Percentiles rank a stretch among this genome's conserved stretches.
Evolutionary conservation across 2,888 invertebrate species (phyloP).

Genomic region (Antheraea assamensis): DNA sequence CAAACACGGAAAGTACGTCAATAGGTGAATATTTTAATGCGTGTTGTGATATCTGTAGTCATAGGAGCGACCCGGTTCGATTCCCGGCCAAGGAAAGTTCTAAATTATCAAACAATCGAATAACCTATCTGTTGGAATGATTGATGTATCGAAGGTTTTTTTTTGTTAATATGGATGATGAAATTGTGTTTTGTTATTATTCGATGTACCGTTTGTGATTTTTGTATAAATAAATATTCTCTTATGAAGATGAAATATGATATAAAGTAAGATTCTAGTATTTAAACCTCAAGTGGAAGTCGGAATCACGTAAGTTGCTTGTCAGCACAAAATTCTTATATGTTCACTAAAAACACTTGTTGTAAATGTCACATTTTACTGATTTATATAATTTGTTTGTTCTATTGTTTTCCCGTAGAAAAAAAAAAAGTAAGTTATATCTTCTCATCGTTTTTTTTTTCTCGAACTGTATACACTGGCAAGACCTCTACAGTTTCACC

Average conservation of each 20-base stretch:
- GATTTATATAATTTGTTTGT: too few species aligned
- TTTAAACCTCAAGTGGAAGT: background rate
- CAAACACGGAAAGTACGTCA: background rate
- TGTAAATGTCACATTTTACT: too few species aligned
- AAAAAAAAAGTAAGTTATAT: too few species aligned
- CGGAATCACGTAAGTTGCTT: too few species aligned
- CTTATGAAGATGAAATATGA: background rate
- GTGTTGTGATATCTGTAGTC: slow-evolving; percentile 55
- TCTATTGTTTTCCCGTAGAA: too few species aligned
- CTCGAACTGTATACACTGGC: too few species aligned
- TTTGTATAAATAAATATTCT: background rate
- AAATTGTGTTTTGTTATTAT: background rate
- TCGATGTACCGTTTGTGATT: background rate
- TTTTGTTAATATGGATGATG: background rate
- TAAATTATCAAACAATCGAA: background rate
- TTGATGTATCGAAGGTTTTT: background rate
- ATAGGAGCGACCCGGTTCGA: slow-evolving; percentile 57
- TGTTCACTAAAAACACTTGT: too few species aligned
- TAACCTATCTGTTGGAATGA: background rate
- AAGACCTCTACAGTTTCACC: too few species aligned
- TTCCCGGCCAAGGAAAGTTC: slow-evolving; percentile 50
- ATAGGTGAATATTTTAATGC: background rate
- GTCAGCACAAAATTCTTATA: too few species aligned
- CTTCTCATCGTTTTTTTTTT: too few species aligned
- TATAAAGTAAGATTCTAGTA: background rate